Conservation (phyloP, 2,113 vertebrate species). For the Syrrhaptes paradoxus region DNA sequence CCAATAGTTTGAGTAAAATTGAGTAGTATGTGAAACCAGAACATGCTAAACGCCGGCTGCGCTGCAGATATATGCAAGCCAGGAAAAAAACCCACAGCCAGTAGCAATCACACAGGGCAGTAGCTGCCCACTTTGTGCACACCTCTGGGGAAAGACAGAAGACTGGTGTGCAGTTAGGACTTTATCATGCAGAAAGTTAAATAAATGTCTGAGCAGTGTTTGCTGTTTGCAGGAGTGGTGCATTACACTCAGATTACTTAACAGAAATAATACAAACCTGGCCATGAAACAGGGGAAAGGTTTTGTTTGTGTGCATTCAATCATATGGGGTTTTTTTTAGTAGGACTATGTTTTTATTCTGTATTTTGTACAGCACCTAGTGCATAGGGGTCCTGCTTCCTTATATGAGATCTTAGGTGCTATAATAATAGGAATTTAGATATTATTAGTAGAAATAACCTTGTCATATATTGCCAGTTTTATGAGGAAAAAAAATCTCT, state of each 20-base stretch:
- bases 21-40: not conserved
- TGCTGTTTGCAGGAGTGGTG: slow-evolving; percentile 52
- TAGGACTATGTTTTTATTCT: not conserved
- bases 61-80: not conserved
- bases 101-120: not conserved
- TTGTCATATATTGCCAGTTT: not conserved
- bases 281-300: not conserved
- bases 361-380: not conserved
- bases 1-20: not conserved
- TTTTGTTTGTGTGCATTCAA: not conserved
- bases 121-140: not conserved
- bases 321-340: not conserved
- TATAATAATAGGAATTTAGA: not conserved
- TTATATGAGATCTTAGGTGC: not conserved
- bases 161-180: not conserved
- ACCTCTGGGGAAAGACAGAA: not conserved
- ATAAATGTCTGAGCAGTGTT: slow-evolving; percentile 16
- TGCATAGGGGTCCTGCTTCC: not conserved
- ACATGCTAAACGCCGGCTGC: not conserved
- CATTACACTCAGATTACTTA: not conserved
- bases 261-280: not conserved
- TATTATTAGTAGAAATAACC: not conserved
- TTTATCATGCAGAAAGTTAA: slow-evolving; percentile 39
- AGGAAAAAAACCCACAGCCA: not conserved
- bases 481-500: not conserved